Base-by-base conservation (phyloP, 2,113 vertebrate genomes). In the Trogon melanurus region DNA sequence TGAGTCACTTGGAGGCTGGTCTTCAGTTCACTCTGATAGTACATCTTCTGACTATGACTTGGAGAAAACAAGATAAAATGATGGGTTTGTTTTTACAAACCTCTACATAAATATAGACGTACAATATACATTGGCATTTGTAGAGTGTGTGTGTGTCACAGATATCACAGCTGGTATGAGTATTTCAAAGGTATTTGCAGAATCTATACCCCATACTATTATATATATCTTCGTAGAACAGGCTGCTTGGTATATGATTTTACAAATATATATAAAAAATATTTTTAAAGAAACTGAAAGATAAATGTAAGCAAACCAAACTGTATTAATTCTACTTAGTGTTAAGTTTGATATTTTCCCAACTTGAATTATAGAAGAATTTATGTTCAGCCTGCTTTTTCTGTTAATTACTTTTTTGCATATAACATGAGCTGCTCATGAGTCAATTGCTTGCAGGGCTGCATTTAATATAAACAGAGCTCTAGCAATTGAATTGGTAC, bases 361-460 rank as follows among this genome's bases (percentile, higher is more conserved):
- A 65, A 65, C 76, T 66, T 75, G 75, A 92, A 76, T 82, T 95
- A 61, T 56, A 21, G 75, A 91, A 85, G 53, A 92, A 90, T 67
- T 91, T 64, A 65, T 85, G 57, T 50, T 78, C 81, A 78, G 81
- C 38, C 41, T 80, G 83, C 50, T 94, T 89, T 91, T 79, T 44
- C 93, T 95, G 45, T 92, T 95, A 85, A 96, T 97, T 96, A 81
- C 75, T 94, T 95, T 36, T 88, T 85, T 93, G 94, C 84, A 78
- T 96, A 56, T 90, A 90, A 90, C 85, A 87, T 88, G 69, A 94
- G 91, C 18, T 71, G 50, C 66, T 94, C 60, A 29, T 75, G 88
- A 95, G 57, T 74, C 69, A 69, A 20, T 95, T 74, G 79, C 79
- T 96, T 0, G 0, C 47, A 51, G 84, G 91, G 54, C 38, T 97